phyloP scores from a whole-genome alignment of 1,140 invertebrate species.

The Chironomus tepperi region DNA sequence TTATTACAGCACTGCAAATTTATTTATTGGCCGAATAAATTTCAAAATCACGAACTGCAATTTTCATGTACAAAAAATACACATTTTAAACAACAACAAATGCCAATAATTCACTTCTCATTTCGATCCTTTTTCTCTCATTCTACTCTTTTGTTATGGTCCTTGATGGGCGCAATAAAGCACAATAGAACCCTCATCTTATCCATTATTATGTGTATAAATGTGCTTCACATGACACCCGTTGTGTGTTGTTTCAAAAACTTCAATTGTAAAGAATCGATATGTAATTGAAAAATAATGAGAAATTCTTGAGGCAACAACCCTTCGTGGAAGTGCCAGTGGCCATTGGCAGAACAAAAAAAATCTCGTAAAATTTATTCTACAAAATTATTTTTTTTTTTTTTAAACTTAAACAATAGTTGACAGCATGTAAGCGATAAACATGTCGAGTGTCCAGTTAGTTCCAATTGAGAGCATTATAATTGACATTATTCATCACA shows the following conservation, averaged over 20 bases:
- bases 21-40: not conserved
- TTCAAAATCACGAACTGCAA: not conserved
- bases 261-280: not conserved
- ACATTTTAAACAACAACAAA: not conserved
- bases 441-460: slow-evolving; percentile 14
- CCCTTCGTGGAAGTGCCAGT: slow-evolving; percentile 2
- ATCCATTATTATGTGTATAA: not conserved
- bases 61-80: too few species aligned
- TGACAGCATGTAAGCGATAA: slow-evolving; percentile 12
- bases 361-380: slow-evolving; percentile 4
- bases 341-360: not conserved
- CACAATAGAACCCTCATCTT: not conserved
- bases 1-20: not conserved
- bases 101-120: not conserved
- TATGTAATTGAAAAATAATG: slow-evolving; percentile 21
- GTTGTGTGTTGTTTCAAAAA: slow-evolving; percentile 20
- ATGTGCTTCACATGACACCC: slow-evolving; percentile 21
- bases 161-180: not conserved
- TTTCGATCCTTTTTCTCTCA: too few species aligned
- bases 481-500: slow-evolving; percentile 20
- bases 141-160: not conserved
- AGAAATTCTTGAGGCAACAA: not conserved
- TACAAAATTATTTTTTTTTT: not conserved
- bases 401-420: slow-evolving; percentile 3
- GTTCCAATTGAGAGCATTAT: slow-evolving; percentile 14